These are phyloP conservation scores for Oedothorax gibbosus DNA, from an alignment of 1,140 invertebrate genomes.

Conservation along the genomic window DNA sequence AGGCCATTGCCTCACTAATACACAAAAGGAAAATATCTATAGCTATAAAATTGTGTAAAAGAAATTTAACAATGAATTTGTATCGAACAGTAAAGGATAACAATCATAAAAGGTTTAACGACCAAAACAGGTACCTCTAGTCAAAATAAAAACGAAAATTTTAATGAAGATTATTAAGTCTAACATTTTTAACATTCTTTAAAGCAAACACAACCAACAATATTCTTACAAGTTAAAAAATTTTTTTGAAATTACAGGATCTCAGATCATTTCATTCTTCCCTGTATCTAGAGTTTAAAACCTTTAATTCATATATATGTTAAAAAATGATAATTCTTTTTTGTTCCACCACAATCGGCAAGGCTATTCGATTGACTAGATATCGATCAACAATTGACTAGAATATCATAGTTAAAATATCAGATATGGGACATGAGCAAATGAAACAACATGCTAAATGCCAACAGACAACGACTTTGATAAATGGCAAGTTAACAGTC, in stretches of 20 bases:
- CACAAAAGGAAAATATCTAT: no score
- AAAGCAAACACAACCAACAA: neutral
- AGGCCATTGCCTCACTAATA: no score
- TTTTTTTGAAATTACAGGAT: neutral
- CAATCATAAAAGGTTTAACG: no score
- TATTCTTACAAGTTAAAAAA: neutral
- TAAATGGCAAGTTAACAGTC: constrained; percentile 44
- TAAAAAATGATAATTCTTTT: constrained; percentile 17
- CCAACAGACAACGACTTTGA: constrained; percentile 56
- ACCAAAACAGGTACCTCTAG: no score
- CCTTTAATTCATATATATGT: constrained; percentile 5
- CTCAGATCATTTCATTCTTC: neutral
- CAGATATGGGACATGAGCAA: constrained; percentile 54
- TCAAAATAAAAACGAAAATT: no score
- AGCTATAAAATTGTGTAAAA: no score
- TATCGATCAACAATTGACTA: constrained; percentile 45
- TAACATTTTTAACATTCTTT: neutral
- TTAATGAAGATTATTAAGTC: neutral
- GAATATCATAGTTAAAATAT: constrained; percentile 49
- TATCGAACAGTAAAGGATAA: no score
- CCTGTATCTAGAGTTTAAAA: neutral
- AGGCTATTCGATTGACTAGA: constrained; percentile 56
- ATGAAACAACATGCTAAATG: constrained; percentile 38
- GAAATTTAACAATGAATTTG: no score
- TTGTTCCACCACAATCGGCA: constrained; percentile 19